Evolutionary conservation across 1,140 invertebrate genomes (phyloP).

Genomic region (Pinna nobilis): DNA sequence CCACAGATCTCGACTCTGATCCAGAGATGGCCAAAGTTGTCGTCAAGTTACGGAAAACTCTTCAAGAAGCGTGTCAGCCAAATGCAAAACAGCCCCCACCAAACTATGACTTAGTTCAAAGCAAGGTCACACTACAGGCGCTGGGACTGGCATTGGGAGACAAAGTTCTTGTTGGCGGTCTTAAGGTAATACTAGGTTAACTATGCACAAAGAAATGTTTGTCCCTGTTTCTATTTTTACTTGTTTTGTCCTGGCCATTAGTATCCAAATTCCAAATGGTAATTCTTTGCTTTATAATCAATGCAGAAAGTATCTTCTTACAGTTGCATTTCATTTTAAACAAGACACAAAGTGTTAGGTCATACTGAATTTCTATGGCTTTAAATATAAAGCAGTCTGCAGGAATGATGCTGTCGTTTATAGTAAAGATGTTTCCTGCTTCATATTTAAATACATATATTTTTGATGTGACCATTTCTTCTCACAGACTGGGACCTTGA

Average conservation of each 20-base stretch:
- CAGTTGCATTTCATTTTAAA: no score
- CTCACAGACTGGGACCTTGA: slow-evolving; percentile 67
- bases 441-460: no score
- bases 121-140: slow-evolving; percentile 76
- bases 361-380: no score
- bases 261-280: no score
- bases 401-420: no score
- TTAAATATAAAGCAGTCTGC: no score
- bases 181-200: slow-evolving; percentile 61
- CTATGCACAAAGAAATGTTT: not conserved
- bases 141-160: slow-evolving; percentile 76
- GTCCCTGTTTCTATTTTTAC: not conserved
- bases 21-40: slow-evolving; percentile 73
- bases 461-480: no score
- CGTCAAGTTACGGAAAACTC: slow-evolving; percentile 67
- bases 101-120: slow-evolving; percentile 73
- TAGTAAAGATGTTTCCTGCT: no score
- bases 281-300: no score
- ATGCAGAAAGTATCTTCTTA: no score
- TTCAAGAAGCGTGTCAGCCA: slow-evolving; percentile 67
- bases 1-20: slow-evolving; percentile 70
- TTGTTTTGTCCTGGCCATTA: no score
- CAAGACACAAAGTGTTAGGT: no score
- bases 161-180: slow-evolving; percentile 73
- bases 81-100: slow-evolving; percentile 60